Conservation (phyloP, 2,797 vertebrate species). For the Phataginus tricuspis region DNA sequence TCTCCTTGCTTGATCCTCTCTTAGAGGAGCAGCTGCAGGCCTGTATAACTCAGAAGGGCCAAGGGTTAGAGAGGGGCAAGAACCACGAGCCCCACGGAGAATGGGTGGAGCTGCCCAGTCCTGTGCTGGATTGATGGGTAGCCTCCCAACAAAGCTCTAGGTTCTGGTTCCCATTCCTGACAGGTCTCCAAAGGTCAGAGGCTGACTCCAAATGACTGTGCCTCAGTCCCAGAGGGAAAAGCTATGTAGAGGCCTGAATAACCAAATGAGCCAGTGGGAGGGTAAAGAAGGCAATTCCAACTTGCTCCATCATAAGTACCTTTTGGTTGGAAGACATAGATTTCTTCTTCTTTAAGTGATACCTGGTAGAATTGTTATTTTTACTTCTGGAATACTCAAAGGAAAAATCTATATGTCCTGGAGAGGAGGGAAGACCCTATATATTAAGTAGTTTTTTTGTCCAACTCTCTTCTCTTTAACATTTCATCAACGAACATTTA, state of each 20-base stretch:
- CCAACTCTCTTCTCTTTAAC: background rate
- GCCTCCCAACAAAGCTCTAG: background rate
- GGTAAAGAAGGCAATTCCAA: background rate
- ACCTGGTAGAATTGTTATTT: background rate
- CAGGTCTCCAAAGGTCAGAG: background rate
- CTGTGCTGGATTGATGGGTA: too few species aligned
- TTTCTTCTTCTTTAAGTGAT: background rate
- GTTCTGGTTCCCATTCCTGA: background rate
- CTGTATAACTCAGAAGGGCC: background rate
- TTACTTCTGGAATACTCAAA: background rate
- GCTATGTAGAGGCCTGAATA: background rate
- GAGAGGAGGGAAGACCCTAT: background rate
- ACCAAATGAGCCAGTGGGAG: background rate
- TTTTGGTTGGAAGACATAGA: background rate
- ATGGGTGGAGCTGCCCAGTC: background rate
- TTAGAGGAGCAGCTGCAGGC: background rate
- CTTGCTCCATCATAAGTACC: background rate
- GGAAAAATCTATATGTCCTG: background rate
- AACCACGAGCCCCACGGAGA: background rate
- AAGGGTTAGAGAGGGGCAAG: background rate
- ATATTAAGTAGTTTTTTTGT: background rate
- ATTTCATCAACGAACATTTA: background rate
- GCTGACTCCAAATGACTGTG: background rate
- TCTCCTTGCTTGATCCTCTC: background rate
- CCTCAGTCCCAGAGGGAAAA: background rate